Evolutionary conservation across 1,140 invertebrate species (phyloP).

Genomic region (Trissolcus basalis): DNA sequence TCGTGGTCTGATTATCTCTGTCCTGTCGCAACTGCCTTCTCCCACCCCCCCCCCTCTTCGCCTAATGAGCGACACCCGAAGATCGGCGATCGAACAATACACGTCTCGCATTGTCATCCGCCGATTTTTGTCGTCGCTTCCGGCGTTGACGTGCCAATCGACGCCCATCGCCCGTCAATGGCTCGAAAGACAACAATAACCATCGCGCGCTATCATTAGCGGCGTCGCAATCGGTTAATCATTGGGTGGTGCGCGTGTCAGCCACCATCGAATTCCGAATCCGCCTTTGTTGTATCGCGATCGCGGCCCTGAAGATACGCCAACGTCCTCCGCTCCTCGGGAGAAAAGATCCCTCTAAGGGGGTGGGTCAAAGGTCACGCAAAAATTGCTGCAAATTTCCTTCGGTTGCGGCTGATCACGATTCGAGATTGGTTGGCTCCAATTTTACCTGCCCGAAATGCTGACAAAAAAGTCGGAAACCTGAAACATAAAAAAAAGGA

Average conservation of each 20-base stretch:
- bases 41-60: conserved; percentile 10
- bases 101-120: conserved; percentile 3
- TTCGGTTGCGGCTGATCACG: conserved; percentile 31
- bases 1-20: conserved; percentile 29
- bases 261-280: conserved; percentile 53
- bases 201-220: conserved; percentile 40
- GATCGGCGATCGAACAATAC: conserved; percentile 21
- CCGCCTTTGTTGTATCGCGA: conserved; percentile 56
- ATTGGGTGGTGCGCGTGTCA: conserved; percentile 48
- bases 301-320: conserved; percentile 51
- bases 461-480: not conserved
- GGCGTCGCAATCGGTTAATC: conserved; percentile 50
- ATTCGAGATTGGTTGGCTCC: too few relatives aligned
- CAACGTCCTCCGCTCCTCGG: conserved; percentile 33
- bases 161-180: conserved; percentile 41
- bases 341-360: conserved; percentile 24
- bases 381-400: conserved; percentile 41
- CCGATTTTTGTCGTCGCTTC: conserved; percentile 42
- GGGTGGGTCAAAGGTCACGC: conserved; percentile 42
- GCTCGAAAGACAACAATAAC: conserved; percentile 44
- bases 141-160: conserved; percentile 50
- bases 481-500: too few relatives aligned
- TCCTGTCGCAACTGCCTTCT: conserved; percentile 43
- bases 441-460: too few relatives aligned
- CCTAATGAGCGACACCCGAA: conserved; percentile 40